A percentile compares a stretch with the other conserved stretches of the same genome.
These are phyloP conservation scores for Ichneumoninae sp. DNA, from an alignment of 2,888 invertebrate genomes.

Conservation along the genomic window DNA sequence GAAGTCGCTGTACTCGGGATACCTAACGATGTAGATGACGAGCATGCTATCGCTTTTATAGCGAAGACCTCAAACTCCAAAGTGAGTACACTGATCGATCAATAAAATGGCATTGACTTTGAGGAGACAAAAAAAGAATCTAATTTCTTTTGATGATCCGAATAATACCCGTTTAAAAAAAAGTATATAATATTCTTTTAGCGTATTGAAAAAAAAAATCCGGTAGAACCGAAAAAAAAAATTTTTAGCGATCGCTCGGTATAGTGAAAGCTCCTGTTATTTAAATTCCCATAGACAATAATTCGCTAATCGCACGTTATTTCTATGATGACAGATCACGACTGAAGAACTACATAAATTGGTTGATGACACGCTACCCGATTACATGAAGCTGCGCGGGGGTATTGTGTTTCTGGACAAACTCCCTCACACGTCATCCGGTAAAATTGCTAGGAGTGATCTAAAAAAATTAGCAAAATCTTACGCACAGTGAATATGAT, in stretches of 20 bases:
- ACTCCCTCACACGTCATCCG: constrained; percentile 75
- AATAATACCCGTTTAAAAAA: not conserved
- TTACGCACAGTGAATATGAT: constrained; percentile 19
- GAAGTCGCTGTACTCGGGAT: constrained; percentile 78
- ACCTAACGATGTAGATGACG: constrained; percentile 75
- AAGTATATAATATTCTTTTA: not conserved
- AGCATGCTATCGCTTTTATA: constrained; percentile 79
- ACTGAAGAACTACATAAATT: constrained; percentile 75
- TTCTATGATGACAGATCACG: constrained; percentile 72
- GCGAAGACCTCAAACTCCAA: constrained; percentile 54
- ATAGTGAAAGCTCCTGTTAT: not conserved
- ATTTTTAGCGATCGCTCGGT: not conserved
- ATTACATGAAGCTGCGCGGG: constrained; percentile 74
- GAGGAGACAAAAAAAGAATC: not conserved
- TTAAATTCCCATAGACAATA: not conserved
- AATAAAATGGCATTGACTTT: not conserved
- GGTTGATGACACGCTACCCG: constrained; percentile 71
- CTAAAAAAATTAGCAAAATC: constrained; percentile 57
- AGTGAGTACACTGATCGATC: constrained; percentile 39
- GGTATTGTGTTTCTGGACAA: constrained; percentile 77
- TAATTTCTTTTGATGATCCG: not conserved
- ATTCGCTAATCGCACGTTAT: constrained; percentile 20
- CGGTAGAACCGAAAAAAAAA: not conserved
- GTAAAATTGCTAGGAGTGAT: constrained; percentile 73
- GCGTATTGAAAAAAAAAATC: not conserved